phyloP scores from a whole-genome alignment of 1,140 invertebrate species.

The Drosophila paulistorum region DNA sequence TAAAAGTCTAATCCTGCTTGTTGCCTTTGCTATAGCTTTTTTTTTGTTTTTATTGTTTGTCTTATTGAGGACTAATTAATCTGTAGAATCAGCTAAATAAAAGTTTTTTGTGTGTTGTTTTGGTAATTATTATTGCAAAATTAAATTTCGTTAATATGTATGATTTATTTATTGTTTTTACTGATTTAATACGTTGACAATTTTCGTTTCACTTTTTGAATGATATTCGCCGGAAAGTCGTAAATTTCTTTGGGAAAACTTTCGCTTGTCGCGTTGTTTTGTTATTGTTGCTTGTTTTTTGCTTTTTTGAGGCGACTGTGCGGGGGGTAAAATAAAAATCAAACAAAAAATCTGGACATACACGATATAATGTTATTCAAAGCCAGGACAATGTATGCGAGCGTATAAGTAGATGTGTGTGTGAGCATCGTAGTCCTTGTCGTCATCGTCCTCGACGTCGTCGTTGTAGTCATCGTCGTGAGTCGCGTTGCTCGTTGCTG shows the following conservation, averaged over 20 bases:
- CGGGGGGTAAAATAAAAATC: slow-evolving; percentile 31
- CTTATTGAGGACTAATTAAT: too few species aligned
- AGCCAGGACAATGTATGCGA: slow-evolving; percentile 40
- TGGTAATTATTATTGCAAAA: too few species aligned
- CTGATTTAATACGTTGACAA: slow-evolving; percentile 22
- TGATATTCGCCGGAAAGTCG: slow-evolving; percentile 73
- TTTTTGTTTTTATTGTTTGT: too few species aligned
- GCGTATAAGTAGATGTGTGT: slow-evolving; percentile 14
- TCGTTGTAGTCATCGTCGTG: slow-evolving; percentile 43
- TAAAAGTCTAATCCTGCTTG: too few species aligned
- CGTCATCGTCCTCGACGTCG: slow-evolving; percentile 50
- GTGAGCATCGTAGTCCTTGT: slow-evolving; percentile 36
- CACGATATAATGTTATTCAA: slow-evolving; percentile 76
- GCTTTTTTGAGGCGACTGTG: slow-evolving; percentile 14
- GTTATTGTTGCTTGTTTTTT: slow-evolving; percentile 47
- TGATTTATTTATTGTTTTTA: slow-evolving; percentile 20
- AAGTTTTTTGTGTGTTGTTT: too few species aligned
- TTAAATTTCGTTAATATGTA: not conserved
- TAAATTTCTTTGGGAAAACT: slow-evolving; percentile 75
- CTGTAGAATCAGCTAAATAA: too few species aligned
- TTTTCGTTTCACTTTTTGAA: slow-evolving; percentile 63
- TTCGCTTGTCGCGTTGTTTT: slow-evolving; percentile 57
- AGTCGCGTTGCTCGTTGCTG: slow-evolving; percentile 25
- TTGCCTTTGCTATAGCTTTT: too few species aligned
- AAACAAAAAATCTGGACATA: slow-evolving; percentile 68